These are phyloP conservation scores for Aramus guarauna DNA, from an alignment of 2,113 vertebrate species.

Conservation along the genomic window DNA sequence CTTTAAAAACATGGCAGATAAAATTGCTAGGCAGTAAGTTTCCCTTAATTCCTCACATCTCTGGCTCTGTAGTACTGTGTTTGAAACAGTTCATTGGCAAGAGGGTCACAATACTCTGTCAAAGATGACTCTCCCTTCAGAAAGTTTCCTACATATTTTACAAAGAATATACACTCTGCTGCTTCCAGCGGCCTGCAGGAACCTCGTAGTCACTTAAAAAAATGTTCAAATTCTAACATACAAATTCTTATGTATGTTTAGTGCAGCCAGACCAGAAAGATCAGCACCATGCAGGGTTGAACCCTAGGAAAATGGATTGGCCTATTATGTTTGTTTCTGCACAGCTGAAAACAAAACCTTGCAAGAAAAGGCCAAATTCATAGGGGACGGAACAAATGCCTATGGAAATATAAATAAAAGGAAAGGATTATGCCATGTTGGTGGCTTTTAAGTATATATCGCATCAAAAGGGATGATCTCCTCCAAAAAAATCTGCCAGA, in stretches of 20 bases:
- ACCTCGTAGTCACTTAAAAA: not conserved
- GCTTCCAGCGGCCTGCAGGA: not conserved
- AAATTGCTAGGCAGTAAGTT: not conserved
- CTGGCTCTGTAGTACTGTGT: not conserved
- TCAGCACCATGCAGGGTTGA: not conserved
- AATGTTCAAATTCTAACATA: too few relatives aligned
- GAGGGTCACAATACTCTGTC: not conserved
- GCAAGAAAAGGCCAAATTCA: not conserved
- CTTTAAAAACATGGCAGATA: not conserved
- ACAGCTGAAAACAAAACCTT: not conserved
- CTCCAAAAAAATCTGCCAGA: not conserved
- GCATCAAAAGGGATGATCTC: not conserved
- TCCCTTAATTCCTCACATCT: not conserved
- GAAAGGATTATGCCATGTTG: not conserved
- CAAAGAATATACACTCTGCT: not conserved
- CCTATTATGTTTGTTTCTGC: not conserved
- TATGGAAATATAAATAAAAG: not conserved
- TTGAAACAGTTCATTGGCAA: not conserved
- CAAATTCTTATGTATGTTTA: not conserved
- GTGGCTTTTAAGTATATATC: not conserved
- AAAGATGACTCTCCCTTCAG: not conserved
- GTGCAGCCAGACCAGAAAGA: not conserved
- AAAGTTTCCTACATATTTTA: not conserved
- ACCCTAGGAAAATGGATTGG: not conserved
- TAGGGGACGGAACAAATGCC: not conserved